A percentile compares a stretch with the other conserved stretches of the same genome.
phyloP scores from a whole-genome alignment of 2,113 vertebrate genomes.

The Montifringilla adamsi region DNA sequence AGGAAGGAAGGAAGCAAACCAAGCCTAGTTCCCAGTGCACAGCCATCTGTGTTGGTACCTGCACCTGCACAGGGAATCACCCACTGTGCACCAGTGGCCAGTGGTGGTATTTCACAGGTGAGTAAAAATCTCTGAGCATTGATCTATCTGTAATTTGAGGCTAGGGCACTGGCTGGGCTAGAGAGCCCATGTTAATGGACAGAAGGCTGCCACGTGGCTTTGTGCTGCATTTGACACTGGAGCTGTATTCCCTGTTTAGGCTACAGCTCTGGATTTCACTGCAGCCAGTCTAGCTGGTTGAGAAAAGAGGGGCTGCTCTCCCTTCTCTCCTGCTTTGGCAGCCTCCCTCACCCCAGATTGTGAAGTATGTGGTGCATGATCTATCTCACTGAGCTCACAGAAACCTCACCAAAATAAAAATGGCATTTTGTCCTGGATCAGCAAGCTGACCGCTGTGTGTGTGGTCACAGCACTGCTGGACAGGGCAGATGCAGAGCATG shows the following conservation, averaged over 20 bases:
- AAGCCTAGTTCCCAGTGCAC: not conserved
- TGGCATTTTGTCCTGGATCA: rapidly evolving
- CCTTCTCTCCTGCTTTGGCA: not conserved
- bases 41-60: not conserved
- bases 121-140: not conserved
- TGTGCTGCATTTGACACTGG: not conserved
- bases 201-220: not conserved
- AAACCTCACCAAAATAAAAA: not conserved
- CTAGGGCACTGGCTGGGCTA: not conserved
- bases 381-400: not conserved
- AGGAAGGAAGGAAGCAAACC: not conserved
- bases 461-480: not conserved
- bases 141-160: not conserved
- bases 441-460: not conserved
- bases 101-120: not conserved
- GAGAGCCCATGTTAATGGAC: not conserved
- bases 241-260: not conserved
- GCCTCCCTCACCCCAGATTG: not conserved
- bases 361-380: not conserved
- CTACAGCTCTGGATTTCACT: not conserved
- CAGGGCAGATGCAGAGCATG: not conserved
- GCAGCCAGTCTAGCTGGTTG: not conserved
- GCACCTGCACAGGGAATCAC: not conserved
- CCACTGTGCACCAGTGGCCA: not conserved
- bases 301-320: not conserved